Conservation (phyloP, 1,140 invertebrate genomes). For the Neodiprion pinetum region DNA sequence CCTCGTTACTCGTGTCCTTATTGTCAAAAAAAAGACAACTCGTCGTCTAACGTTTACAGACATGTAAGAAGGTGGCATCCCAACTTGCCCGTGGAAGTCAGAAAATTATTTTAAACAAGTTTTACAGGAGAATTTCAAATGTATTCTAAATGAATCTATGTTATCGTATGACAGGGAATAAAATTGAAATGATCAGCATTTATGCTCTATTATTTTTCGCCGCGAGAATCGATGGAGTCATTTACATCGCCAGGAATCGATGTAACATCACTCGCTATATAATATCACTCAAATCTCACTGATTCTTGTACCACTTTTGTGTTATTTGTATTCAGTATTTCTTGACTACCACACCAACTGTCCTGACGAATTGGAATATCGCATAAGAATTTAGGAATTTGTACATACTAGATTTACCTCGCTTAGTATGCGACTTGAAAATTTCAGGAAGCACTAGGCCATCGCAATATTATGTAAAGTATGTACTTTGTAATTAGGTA, state of each 20-base stretch:
- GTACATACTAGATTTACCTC: too few species aligned
- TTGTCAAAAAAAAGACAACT: constrained; percentile 53
- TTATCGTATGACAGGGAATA: too few species aligned
- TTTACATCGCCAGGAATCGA: too few species aligned
- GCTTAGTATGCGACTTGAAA: not conserved
- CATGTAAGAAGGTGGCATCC: constrained; percentile 58
- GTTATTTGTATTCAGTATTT: not conserved
- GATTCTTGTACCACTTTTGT: not conserved
- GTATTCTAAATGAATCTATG: too few species aligned
- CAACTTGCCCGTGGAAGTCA: constrained; percentile 34
- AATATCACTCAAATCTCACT: not conserved
- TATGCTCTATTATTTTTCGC: not conserved
- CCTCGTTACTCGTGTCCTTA: constrained; percentile 55
- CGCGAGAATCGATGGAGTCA: not conserved
- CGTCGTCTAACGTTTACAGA: constrained; percentile 49
- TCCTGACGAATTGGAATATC: not conserved
- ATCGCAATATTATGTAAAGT: too few species aligned
- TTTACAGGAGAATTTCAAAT: too few species aligned
- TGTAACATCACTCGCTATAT: not conserved
- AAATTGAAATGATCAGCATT: not conserved
- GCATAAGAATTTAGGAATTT: not conserved
- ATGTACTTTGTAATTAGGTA: too few species aligned
- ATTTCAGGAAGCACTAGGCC: not conserved
- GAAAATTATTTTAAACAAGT: constrained; percentile 36
- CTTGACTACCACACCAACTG: not conserved